phyloP scores from a whole-genome alignment of 1,140 invertebrate species.

The Hestina assimilis region DNA sequence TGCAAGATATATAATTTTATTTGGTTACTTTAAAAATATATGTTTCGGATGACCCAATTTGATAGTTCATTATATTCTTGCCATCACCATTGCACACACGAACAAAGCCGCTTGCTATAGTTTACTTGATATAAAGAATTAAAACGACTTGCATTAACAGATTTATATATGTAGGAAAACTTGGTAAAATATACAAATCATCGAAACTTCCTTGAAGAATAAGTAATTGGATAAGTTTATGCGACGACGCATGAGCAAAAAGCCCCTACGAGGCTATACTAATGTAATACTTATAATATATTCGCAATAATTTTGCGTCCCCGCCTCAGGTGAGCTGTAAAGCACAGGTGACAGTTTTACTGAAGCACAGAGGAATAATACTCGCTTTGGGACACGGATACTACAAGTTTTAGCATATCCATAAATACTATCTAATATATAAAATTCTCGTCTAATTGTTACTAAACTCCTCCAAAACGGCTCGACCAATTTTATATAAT shows the following conservation, averaged over 20 bases:
- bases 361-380: constrained; percentile 17
- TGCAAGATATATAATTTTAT: too few relatives aligned
- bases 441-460: constrained; percentile 11
- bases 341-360: constrained; percentile 19
- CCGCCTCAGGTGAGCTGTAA: constrained; percentile 14
- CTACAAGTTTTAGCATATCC: constrained; percentile 3
- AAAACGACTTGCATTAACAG: background rate
- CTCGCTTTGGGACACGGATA: constrained; percentile 1
- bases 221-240: constrained; percentile 23
- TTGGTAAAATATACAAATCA: background rate
- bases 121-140: background rate
- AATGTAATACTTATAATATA: constrained; percentile 15
- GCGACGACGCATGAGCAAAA: constrained; percentile 5
- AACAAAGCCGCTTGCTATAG: too few relatives aligned
- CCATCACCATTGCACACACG: too few relatives aligned
- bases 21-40: too few relatives aligned
- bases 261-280: constrained; percentile 11
- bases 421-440: constrained; percentile 19
- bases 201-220: background rate
- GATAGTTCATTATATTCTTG: too few relatives aligned
- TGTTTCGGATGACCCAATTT: too few relatives aligned
- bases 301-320: constrained; percentile 17
- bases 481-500: too few relatives aligned
- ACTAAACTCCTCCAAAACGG: too few relatives aligned
- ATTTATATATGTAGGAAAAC: background rate